Evolutionary conservation across 1,140 invertebrate species (phyloP).

Genomic region (Leptinotarsa texana): DNA sequence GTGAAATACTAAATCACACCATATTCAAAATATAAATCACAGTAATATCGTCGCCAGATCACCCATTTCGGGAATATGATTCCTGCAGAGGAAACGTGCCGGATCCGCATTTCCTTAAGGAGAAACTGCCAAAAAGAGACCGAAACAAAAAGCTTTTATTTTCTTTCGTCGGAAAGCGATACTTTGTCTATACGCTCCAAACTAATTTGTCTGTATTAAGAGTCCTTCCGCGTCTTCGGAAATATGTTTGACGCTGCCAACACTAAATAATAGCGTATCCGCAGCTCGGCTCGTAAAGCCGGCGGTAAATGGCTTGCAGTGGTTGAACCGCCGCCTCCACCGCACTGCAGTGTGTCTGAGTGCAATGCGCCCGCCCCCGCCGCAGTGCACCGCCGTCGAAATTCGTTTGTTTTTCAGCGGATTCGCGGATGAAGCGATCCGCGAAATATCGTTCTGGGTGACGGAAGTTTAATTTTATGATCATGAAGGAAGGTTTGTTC

Average conservation of each 20-base stretch:
- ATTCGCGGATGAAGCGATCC: not conserved
- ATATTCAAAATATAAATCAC: not conserved
- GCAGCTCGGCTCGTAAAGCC: conserved; percentile 27
- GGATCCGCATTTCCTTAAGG: not conserved
- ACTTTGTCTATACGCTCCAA: not conserved
- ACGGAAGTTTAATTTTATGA: too few species aligned
- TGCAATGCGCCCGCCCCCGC: conserved; percentile 38
- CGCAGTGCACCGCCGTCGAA: conserved; percentile 36
- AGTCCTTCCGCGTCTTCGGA: conserved; percentile 12
- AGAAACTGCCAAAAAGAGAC: not conserved
- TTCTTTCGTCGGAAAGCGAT: not conserved
- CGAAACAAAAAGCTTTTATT: not conserved
- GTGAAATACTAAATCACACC: not conserved
- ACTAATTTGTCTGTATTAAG: conserved; percentile 11
- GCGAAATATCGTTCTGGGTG: not conserved
- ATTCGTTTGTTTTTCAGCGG: not conserved
- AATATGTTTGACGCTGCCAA: conserved; percentile 26
- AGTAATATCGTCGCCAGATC: not conserved
- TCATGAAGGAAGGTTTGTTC: too few species aligned
- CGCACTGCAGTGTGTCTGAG: conserved; percentile 36
- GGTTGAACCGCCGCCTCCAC: conserved; percentile 28
- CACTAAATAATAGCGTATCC: conserved; percentile 28
- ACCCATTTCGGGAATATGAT: not conserved
- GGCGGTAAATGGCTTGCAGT: conserved; percentile 15
- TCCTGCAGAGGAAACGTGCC: not conserved